These are phyloP conservation scores for Mastacembelus armatus DNA, from an alignment of 2,797 vertebrate species.

Conservation along the genomic window DNA sequence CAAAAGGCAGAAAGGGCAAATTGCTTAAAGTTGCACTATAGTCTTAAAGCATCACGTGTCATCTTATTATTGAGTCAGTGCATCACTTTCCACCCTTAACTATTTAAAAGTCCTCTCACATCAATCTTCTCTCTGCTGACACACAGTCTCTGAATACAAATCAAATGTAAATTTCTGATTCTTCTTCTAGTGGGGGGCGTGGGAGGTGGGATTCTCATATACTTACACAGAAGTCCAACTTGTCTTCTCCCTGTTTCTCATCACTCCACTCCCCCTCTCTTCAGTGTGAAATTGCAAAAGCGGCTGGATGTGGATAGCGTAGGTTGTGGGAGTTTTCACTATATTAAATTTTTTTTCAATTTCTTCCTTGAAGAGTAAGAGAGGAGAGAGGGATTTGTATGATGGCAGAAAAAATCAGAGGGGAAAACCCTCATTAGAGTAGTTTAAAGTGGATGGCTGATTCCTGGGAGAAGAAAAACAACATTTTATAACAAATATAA, in stretches of 20 bases:
- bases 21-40: conserved; percentile 37
- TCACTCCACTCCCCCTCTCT: conserved; percentile 43
- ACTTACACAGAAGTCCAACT: conserved; percentile 30
- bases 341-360: conserved; percentile 31
- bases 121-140: conserved; percentile 37
- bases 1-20: conserved; percentile 34
- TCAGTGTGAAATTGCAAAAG: conserved; percentile 68
- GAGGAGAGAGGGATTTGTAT: conserved; percentile 16
- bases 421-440: conserved; percentile 31
- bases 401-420: conserved; percentile 41
- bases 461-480: conserved; percentile 17
- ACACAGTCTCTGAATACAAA: conserved; percentile 61
- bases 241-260: conserved; percentile 33
- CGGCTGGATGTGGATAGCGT: conserved; percentile 48
- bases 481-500: neutral
- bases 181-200: conserved; percentile 12
- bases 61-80: conserved; percentile 38
- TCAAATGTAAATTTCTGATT: conserved; percentile 56
- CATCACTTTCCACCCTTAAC: neutral
- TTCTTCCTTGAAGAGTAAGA: conserved; percentile 42
- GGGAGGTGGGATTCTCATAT: neutral
- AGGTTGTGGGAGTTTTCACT: conserved; percentile 61
- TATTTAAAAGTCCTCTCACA: conserved; percentile 62
- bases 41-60: conserved; percentile 43
- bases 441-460: conserved; percentile 9